phyloP scores from a whole-genome alignment of 2,113 vertebrate genomes.

The Ceratotherium simum region DNA sequence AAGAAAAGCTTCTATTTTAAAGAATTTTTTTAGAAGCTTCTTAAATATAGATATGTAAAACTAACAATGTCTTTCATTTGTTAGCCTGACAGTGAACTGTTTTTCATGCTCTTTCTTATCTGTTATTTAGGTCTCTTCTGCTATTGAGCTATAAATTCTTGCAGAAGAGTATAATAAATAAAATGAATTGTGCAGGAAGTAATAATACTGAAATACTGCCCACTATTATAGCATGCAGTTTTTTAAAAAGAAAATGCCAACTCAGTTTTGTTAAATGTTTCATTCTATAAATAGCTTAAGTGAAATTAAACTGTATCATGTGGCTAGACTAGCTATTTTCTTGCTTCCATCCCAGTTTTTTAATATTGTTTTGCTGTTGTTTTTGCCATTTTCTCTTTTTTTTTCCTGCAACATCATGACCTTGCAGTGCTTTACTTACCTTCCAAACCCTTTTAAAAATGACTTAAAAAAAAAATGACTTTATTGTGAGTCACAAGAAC shows the following conservation, averaged over 20 bases:
- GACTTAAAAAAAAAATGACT: background rate
- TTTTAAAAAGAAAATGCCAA: background rate
- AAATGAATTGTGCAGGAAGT: background rate
- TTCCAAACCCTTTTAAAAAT: background rate
- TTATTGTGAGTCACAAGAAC: background rate
- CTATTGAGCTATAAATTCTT: background rate
- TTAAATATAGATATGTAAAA: background rate
- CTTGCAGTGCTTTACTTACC: background rate
- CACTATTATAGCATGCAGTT: background rate
- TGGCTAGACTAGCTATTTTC: background rate
- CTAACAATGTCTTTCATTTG: background rate
- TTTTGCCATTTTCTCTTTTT: background rate
- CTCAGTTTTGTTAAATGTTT: background rate
- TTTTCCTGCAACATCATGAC: background rate
- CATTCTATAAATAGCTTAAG: conserved; percentile 25
- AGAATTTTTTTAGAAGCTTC: background rate
- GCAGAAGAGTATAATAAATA: background rate
- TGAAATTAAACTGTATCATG: conserved; percentile 14
- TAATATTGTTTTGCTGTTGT: background rate
- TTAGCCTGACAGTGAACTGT: background rate
- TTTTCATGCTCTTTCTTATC: background rate
- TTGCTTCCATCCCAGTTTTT: background rate
- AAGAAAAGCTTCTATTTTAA: background rate
- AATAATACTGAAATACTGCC: background rate
- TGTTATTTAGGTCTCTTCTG: background rate